These are phyloP conservation scores for Axinella damicornis DNA, from an alignment of 37 sponge, comb jelly and placozoan species.

Conservation along the genomic window DNA sequence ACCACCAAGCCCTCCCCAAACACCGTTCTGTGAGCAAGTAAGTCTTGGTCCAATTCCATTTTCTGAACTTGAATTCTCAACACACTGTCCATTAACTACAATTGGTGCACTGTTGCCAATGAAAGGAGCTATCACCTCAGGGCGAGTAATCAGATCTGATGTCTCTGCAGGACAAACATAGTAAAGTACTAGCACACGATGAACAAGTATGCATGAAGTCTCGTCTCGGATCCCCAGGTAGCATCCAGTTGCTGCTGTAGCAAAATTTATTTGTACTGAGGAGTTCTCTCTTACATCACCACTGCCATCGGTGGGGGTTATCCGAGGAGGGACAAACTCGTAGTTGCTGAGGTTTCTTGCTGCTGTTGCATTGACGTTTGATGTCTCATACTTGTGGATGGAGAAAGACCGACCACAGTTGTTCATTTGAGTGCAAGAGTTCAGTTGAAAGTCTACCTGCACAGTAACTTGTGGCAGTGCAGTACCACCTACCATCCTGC, in stretches of 20 bases:
- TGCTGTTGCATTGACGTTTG: neutral
- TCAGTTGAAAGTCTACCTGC: constrained; percentile 1
- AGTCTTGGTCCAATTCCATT: neutral
- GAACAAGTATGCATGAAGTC: constrained; percentile 1
- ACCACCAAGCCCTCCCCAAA: constrained; percentile 1
- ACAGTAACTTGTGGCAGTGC: constrained; percentile 32
- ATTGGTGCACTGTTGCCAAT: neutral
- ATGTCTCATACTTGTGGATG: constrained; percentile 15
- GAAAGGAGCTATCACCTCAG: constrained; percentile 15
- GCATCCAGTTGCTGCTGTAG: constrained; percentile 12
- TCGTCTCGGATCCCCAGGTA: constrained; percentile 37
- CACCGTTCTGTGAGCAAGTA: constrained; percentile 8
- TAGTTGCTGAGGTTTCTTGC: constrained; percentile 28
- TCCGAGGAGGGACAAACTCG: neutral
- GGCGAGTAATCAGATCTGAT: neutral
- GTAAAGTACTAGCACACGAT: constrained; percentile 38
- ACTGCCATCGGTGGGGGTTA: neutral
- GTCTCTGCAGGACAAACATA: constrained; percentile 11
- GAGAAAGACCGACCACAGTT: constrained; percentile 2
- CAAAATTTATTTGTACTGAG: neutral
- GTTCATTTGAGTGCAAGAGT: neutral
- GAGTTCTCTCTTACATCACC: neutral
- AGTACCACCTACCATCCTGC: constrained; percentile 17
- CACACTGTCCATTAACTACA: constrained; percentile 22
- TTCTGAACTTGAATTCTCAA: constrained; percentile 3